phyloP scores from a whole-genome alignment of 64 coral and sea anemone species.

The Montipora efflorescens region DNA sequence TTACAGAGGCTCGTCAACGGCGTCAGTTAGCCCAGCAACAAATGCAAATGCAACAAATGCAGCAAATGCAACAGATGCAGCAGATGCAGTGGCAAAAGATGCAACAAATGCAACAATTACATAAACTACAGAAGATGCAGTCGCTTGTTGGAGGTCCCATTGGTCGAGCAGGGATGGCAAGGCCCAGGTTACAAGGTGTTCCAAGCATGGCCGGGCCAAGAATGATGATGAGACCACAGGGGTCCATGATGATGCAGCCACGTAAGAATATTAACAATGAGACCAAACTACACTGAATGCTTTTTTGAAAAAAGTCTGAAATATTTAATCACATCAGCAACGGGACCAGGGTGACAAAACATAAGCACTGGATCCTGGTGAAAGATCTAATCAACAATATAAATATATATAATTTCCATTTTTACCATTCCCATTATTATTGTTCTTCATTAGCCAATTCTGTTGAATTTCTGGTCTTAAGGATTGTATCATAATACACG shows the following conservation, averaged over 20 bases:
- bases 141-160: slow-evolving; percentile 41
- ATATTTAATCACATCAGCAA: no score
- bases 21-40: slow-evolving; percentile 21
- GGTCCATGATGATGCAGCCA: slow-evolving; percentile 1
- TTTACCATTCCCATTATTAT: no score
- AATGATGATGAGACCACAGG: slow-evolving; percentile 12
- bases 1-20: slow-evolving; percentile 56
- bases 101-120: slow-evolving; percentile 21
- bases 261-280: not conserved
- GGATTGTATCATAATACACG: no score
- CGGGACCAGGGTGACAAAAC: no score
- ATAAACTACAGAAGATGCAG: slow-evolving; percentile 4
- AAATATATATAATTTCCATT: no score
- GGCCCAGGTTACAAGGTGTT: slow-evolving; percentile 6
- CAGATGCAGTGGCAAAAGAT: slow-evolving; percentile 34
- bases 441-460: no score
- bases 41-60: slow-evolving; percentile 38
- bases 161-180: slow-evolving; percentile 30
- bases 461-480: no score
- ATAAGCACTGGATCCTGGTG: no score
- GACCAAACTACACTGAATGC: not conserved
- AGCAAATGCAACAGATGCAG: slow-evolving; percentile 29
- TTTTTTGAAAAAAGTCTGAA: not conserved
- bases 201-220: not conserved
- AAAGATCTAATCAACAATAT: no score